A percentile compares a stretch with the other conserved stretches of the same genome.
Conservation (phyloP, 2,797 vertebrate genomes). For the Cygnus olor region DNA sequence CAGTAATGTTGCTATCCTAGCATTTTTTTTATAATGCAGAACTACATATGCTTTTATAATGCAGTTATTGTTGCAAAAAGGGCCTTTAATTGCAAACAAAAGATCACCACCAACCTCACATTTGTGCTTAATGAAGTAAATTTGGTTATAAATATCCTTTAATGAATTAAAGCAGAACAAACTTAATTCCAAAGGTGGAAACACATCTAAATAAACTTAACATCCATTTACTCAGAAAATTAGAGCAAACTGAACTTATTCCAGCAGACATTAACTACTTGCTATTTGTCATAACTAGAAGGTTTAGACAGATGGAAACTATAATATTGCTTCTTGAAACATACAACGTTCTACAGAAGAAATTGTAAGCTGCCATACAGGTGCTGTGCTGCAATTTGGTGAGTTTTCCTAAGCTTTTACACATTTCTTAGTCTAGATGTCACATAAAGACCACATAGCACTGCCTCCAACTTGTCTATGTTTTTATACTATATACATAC, state of each 20-base stretch:
- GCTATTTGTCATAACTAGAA: not conserved
- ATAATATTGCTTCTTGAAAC: not conserved
- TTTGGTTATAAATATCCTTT: not conserved
- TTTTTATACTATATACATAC: not conserved
- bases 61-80: not conserved
- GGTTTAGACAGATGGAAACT: not conserved
- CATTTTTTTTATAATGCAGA: not conserved
- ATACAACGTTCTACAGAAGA: not conserved
- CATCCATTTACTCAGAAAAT: not conserved
- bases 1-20: not conserved
- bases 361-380: not conserved
- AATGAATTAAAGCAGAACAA: not conserved
- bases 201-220: not conserved
- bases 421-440: not conserved
- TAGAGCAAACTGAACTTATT: not conserved
- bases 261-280: not conserved
- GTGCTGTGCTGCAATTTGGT: not conserved
- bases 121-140: not conserved
- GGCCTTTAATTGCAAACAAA: not conserved
- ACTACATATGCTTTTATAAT: not conserved
- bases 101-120: not conserved
- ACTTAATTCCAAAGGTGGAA: not conserved
- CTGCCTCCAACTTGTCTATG: not conserved
- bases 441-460: not conserved
- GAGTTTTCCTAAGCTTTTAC: not conserved